Evolutionary conservation across 2,797 vertebrate species (phyloP).

Genomic region (Erethizon dorsatum): DNA sequence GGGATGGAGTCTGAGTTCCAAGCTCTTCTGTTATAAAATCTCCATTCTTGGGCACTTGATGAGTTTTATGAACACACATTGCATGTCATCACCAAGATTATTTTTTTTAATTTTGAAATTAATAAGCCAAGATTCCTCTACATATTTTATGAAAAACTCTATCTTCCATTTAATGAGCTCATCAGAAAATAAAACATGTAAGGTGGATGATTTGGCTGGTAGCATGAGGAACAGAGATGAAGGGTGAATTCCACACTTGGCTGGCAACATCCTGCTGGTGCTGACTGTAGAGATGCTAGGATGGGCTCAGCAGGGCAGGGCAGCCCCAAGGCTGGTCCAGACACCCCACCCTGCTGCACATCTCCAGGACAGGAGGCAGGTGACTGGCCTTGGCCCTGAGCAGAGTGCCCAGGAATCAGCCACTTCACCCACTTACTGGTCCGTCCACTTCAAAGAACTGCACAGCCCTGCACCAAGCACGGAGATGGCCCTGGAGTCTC

Average conservation of each 20-base stretch:
- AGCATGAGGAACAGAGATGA: not conserved
- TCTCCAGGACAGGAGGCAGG: fast-evolving
- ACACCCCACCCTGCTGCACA: not conserved
- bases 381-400: fast-evolving
- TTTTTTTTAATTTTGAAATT: constrained; percentile 80
- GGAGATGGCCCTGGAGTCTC: fast-evolving
- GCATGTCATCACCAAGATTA: constrained; percentile 32
- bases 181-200: constrained; percentile 59
- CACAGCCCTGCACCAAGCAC: fast-evolving
- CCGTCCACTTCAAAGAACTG: fast-evolving
- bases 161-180: constrained; percentile 72
- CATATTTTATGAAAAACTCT: constrained; percentile 71
- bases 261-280: fast-evolving
- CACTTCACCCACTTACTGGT: fast-evolving
- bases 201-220: not conserved
- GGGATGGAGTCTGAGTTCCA: fast-evolving
- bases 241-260: fast-evolving
- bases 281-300: not conserved
- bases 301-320: fast-evolving
- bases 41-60: not conserved
- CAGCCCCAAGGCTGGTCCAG: no score
- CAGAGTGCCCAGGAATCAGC: fast-evolving
- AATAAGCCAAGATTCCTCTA: constrained; percentile 58
- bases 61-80: constrained; percentile 62
- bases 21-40: not conserved